Base-by-base conservation (phyloP, 2,888 invertebrate species). In the Nemotelus pantherinus region DNA sequence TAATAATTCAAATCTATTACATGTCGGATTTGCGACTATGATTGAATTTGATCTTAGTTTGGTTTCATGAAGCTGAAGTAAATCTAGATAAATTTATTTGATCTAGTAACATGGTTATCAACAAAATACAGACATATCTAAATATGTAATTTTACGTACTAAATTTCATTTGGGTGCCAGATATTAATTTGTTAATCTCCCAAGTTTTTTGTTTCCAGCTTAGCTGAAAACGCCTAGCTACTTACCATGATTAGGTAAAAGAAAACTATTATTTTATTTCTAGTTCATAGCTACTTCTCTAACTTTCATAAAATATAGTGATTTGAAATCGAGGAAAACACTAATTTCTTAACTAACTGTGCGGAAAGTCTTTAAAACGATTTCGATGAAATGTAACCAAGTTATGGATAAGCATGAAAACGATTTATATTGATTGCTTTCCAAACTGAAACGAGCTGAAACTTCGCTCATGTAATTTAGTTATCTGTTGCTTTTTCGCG, bases 161-260 rank as follows among this genome's bases (percentile, higher is more conserved):
- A 25, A 25, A 25, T 25, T 25, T 25, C 25, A 25, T 25, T 25
- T 25, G 25, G 25, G 25, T 25, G 25, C 25, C 25, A 25, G 25
- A 25, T 25, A 25, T 25, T 25, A 25, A 25, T 25, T 25, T 25
- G 25, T 25, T 25, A 25, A 25, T 25, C 25, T 25, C 25, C 25
- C 25, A 25, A 25, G 25, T 41, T 39, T 7, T 60, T 5, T 58
- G 25, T 60, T 60, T 3, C 41, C 7, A 39, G 41, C 74, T 79
- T 76, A 78, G 78, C 71, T 79, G 80, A 79, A 79, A 79, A 71
- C 70, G 58, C 79, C 79, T 79, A 79, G 53, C 79, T 79, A 79
- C 79, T 79, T 79, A 79, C 79, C 77, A 44, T 74, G 60, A 50
- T 70, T 70, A 25, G 25, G 25, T 25, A 25, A 25, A 25, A 25